These are phyloP conservation scores for Tretioscincus oriximinensis DNA, from an alignment of 2,113 vertebrate species.

Conservation along the genomic window DNA sequence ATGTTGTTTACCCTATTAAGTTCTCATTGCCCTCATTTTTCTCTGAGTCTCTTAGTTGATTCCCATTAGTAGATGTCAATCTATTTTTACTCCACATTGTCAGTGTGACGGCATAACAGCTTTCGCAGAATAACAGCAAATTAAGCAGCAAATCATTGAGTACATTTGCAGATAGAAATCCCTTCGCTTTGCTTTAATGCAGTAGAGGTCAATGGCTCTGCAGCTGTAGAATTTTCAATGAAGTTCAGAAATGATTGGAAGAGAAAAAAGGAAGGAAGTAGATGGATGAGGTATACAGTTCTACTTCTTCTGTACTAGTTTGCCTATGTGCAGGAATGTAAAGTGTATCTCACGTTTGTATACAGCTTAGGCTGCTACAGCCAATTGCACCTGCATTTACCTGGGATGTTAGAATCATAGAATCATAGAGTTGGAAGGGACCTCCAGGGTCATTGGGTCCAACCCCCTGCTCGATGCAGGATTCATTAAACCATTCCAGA, in stretches of 20 bases:
- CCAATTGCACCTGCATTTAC: too few relatives aligned
- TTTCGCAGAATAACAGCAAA: constrained; percentile 20
- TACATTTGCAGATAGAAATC: not conserved
- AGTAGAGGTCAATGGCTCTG: not conserved
- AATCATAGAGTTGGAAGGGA: too few relatives aligned
- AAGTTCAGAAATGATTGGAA: not conserved
- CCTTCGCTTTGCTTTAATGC: constrained; percentile 1
- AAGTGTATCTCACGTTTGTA: too few relatives aligned
- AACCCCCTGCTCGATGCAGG: too few relatives aligned
- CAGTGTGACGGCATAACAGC: constrained; percentile 6
- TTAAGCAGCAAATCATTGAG: constrained; percentile 10
- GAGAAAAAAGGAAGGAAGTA: too few relatives aligned
- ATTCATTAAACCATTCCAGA: too few relatives aligned
- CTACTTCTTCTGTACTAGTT: not conserved
- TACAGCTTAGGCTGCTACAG: too few relatives aligned
- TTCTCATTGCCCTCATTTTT: constrained; percentile 30
- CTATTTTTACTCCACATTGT: constrained; percentile 11
- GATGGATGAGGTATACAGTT: not conserved
- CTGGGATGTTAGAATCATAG: too few relatives aligned
- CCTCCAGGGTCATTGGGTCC: too few relatives aligned
- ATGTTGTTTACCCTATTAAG: constrained; percentile 29
- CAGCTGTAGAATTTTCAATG: not conserved
- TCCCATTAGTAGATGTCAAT: constrained; percentile 28
- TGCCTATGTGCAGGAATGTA: not conserved
- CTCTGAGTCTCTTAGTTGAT: constrained; percentile 25